Base-by-base conservation (phyloP, 2,888 invertebrate species). In the Alloscopus bannaensis region DNA sequence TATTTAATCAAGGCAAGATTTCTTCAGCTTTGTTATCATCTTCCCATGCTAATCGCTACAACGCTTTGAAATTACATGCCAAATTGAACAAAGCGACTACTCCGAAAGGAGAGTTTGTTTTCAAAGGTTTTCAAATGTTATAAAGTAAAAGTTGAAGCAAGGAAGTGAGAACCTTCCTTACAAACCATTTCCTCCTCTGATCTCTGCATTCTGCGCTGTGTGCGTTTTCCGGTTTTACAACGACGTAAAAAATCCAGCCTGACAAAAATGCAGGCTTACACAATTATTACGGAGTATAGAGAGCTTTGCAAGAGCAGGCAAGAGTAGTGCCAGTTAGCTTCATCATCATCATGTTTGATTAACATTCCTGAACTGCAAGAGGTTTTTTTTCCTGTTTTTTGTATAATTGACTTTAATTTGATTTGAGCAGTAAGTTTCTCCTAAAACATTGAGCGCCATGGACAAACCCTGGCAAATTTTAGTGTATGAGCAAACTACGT, bases 31-130 rank as follows among this genome's bases (percentile, higher is more conserved):
- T 18, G 22, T 31, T 60, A 60, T 36, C 60, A 60, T 60, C 36
- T 59, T 60, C n/a, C n/a, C 22, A n/a, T 60, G 60, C n/a, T 60
- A 36, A 60, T 36, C 20, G 8, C 18, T 18, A 60, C 36, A 57
- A 60, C 60, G 29, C 36, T 36, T 36, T 60, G 60, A 60, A 60
- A 60, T 60, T 60, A 57, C 24, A 57, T 57, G 57, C 57, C 28
- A 57, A 29, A 28, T 57, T 57, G 18, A 13, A 57, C 24, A 18
- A 22, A 20, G 22, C 18, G 22, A 36, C 36, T 36, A 36, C 13
- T 6, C 36, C 8, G 13, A 13, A 13, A 36, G 13, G 36, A 36
- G 13, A 13, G 13, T 8, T 6, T 6, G 8, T 36, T 36, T 8
- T 8, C 36, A 36, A 36, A 13, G 6, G 36, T 8, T 6, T 6